Conservation (phyloP, 2,888 invertebrate genomes). For the Phaonia tiefii region DNA sequence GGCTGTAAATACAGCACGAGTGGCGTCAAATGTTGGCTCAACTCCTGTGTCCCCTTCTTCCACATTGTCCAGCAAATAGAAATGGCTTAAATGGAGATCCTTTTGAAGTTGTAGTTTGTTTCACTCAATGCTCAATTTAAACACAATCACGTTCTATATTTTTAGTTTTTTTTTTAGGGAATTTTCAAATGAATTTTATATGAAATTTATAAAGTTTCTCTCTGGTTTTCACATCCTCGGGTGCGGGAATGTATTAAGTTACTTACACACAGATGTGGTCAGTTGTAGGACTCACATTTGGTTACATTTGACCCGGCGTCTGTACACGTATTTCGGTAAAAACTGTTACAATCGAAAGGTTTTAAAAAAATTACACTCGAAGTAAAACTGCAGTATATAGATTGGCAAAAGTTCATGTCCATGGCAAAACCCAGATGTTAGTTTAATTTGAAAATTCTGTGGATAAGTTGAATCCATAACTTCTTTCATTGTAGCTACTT, state of each 20-base stretch:
- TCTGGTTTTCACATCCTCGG: neutral
- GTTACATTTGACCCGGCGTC: constrained; percentile 20
- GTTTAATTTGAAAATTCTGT: no score
- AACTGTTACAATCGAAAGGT: no score
- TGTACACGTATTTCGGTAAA: constrained; percentile 22
- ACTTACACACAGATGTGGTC: constrained; percentile 64
- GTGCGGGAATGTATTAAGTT: constrained; percentile 56
- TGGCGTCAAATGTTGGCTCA: constrained; percentile 27
- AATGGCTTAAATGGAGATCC: constrained; percentile 23
- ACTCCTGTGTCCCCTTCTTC: neutral
- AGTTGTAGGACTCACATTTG: constrained; percentile 41
- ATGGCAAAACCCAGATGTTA: no score
- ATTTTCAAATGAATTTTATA: constrained; percentile 63
- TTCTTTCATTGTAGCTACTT: no score
- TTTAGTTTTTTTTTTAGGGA: neutral
- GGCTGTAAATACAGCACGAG: constrained; percentile 28
- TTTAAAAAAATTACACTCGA: no score
- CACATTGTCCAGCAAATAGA: neutral
- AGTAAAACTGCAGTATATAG: no score
- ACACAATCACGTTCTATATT: constrained; percentile 54
- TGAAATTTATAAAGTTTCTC: constrained; percentile 45
- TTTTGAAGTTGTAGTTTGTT: neutral
- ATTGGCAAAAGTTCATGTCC: no score
- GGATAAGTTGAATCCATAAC: no score
- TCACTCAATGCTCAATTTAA: constrained; percentile 26